These are phyloP conservation scores for Poliocrania exsul DNA, from an alignment of 2,797 vertebrate species.

Conservation along the genomic window DNA sequence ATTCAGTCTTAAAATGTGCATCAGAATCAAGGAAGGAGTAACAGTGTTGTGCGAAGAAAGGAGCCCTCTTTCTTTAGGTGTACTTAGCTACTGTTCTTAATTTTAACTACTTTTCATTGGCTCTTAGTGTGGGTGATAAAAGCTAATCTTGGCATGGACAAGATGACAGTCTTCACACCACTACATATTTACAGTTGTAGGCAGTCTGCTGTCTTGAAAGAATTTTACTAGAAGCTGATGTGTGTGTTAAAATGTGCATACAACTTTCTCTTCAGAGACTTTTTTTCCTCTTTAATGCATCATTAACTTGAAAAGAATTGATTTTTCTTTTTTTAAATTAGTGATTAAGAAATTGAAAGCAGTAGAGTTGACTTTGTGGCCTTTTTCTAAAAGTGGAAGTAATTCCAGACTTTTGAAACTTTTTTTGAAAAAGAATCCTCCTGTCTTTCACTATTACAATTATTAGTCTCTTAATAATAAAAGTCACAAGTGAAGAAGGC, in stretches of 20 bases:
- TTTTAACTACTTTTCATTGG: neutral
- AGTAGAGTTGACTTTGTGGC: neutral
- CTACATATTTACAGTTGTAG: neutral
- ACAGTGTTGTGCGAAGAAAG: neutral
- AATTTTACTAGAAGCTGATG: neutral
- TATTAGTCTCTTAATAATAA: neutral
- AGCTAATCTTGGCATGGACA: neutral
- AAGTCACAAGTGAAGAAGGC: neutral
- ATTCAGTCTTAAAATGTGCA: neutral
- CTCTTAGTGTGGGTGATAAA: neutral
- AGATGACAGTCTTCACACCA: neutral
- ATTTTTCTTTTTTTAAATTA: neutral
- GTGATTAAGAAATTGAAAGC: neutral
- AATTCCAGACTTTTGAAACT: neutral
- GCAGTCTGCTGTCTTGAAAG: neutral
- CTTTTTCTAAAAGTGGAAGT: neutral
- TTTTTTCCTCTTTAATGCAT: neutral
- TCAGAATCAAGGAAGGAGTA: neutral
- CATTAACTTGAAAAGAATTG: neutral
- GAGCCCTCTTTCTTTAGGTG: neutral
- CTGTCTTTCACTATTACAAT: neutral
- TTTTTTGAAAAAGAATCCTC: neutral
- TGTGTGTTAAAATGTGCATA: neutral
- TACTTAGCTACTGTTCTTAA: neutral
- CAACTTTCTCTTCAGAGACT: neutral